phyloP scores from a whole-genome alignment of 2,113 vertebrate genomes.

The Seriola dumerili region DNA sequence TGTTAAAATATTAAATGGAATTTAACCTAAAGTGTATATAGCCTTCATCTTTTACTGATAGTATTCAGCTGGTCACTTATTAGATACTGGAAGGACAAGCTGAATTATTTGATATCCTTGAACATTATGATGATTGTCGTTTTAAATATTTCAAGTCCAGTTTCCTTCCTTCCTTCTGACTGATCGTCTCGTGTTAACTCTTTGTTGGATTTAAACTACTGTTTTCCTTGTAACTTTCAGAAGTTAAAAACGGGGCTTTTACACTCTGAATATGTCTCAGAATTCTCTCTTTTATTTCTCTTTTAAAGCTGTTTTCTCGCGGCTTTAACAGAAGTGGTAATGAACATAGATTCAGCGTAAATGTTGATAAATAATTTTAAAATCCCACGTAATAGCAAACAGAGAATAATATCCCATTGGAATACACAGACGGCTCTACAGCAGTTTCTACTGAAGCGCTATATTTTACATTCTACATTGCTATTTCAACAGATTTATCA shows the following conservation, averaged over 20 bases:
- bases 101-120: background rate
- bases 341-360: background rate
- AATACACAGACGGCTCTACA: slow-evolving; percentile 2
- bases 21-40: background rate
- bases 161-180: background rate
- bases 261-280: background rate
- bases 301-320: background rate
- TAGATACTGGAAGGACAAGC: background rate
- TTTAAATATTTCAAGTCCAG: background rate
- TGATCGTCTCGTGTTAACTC: background rate
- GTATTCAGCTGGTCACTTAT: background rate
- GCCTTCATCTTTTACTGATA: background rate
- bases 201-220: background rate
- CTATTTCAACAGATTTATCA: slow-evolving; percentile 34
- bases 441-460: background rate
- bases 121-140: background rate
- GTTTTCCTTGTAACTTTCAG: background rate
- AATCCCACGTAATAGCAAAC: background rate
- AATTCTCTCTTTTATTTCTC: background rate
- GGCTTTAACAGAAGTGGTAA: slow-evolving; percentile 2
- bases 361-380: background rate
- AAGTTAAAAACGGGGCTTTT: background rate
- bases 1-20: background rate
- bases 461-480: slow-evolving; percentile 6
- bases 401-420: background rate